Conservation (phyloP, 2,113 vertebrate genomes). For the Gallinago jamesoni region DNA sequence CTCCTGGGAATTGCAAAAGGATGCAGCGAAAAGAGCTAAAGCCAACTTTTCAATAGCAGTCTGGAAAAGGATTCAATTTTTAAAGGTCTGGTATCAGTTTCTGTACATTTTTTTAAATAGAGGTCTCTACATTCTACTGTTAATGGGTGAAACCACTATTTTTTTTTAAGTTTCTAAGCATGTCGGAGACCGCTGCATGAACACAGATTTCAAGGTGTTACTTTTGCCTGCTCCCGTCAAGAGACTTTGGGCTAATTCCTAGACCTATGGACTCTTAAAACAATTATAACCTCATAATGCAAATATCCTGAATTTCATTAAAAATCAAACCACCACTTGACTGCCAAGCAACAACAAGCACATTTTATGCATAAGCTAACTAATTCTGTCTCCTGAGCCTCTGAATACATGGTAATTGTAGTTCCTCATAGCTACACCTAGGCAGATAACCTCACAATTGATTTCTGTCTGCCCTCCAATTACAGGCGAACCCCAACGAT, state of each 20-base stretch:
- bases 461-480: background rate
- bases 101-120: background rate
- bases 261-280: background rate
- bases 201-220: background rate
- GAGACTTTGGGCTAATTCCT: background rate
- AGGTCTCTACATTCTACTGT: background rate
- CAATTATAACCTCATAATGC: background rate
- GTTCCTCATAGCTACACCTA: background rate
- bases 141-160: background rate
- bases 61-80: background rate
- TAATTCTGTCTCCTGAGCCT: background rate
- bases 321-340: conserved; percentile 41
- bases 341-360: conserved; percentile 36
- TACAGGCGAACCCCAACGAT: background rate
- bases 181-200: background rate
- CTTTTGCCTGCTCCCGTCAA: background rate
- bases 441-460: background rate
- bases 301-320: conserved; percentile 24
- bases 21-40: background rate
- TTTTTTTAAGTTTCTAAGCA: background rate
- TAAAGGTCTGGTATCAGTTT: background rate
- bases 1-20: background rate
- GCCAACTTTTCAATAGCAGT: background rate
- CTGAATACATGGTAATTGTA: background rate
- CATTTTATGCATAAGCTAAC: background rate